Base-by-base conservation (phyloP, 23 tunicate genomes). In the Halocynthia aurantium region DNA sequence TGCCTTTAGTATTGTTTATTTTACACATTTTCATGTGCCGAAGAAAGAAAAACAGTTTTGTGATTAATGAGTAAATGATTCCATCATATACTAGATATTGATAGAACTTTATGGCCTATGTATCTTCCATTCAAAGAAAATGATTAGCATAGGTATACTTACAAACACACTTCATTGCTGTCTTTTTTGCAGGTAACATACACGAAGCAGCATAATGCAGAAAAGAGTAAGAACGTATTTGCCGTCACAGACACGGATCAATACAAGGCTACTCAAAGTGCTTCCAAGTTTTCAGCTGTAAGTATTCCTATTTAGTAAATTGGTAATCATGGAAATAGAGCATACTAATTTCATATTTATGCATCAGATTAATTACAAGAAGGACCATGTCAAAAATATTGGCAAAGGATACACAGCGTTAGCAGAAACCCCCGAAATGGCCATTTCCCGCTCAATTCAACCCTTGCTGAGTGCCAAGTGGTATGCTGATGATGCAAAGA, bases 211-310 rank as follows among this genome's bases (percentile, higher is more conserved):
- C 88, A 82, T 73, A 75, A 86, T 12, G 62, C 77, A 51, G 77
- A 69, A 8, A 86, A 81, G 70, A 56, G 65, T 61, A 85, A 81
- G 72, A 90, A 90, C 62, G 71, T 54, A 54, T 90, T 75, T 82
- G 76, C 69, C 64, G 90, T 90, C 19, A 83, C 91, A 13, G 77
- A 72, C 44, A 90, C 97, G 11, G 88, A 83, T 7, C 22, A 61
- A 7, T 90, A 90, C 65, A 72, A 81, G 70, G 31, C 79, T 6
- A 76, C 73, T 17, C 64, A 83, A 53, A 76, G 72, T 22, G 69
- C 71, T 15, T 83, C 87, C 15, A 77, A 81, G 22, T 70, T 57
- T 22, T 83, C 95, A 9, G 88, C 84, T 61, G 89, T 82, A 51
- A 75, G 71, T 67, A 19, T 67, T 67, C 72, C 21, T n/a, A n/a